Percentiles rank a stretch among this genome's conserved stretches.
Evolutionary conservation across 1,140 invertebrate genomes (phyloP).

Genomic region (Elymnias hypermnestra): DNA sequence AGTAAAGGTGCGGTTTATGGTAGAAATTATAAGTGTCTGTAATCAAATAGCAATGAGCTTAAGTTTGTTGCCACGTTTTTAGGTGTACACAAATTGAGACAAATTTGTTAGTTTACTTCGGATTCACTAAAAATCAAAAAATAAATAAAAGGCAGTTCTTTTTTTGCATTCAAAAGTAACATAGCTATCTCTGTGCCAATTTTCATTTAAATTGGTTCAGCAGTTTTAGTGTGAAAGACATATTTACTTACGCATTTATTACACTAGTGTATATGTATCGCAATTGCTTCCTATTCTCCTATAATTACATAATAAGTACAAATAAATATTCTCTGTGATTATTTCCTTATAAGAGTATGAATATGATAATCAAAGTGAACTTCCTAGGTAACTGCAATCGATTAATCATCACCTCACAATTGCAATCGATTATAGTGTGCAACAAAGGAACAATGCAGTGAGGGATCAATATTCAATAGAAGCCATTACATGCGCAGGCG

Average conservation of each 20-base stretch:
- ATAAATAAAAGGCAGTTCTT: too few relatives aligned
- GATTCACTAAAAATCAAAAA: too few relatives aligned
- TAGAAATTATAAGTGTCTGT: too few relatives aligned
- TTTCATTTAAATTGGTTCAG: too few relatives aligned
- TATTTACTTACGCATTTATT: background rate
- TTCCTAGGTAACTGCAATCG: constrained; percentile 3
- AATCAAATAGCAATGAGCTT: too few relatives aligned
- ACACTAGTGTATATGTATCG: background rate
- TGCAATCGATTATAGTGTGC: constrained; percentile 12
- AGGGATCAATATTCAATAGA: constrained; percentile 8
- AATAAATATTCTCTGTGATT: background rate
- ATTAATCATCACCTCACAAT: constrained; percentile 21
- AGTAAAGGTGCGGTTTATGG: too few relatives aligned
- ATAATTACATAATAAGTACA: background rate
- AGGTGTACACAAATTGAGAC: too few relatives aligned
- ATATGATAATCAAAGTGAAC: background rate
- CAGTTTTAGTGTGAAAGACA: too few relatives aligned
- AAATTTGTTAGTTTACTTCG: too few relatives aligned
- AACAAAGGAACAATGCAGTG: constrained; percentile 18
- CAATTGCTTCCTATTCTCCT: background rate
- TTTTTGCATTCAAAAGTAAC: too few relatives aligned
- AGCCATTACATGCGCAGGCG: constrained; percentile 1
- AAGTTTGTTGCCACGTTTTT: too few relatives aligned
- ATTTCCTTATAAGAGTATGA: background rate
- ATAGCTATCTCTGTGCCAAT: too few relatives aligned